Evolutionary conservation across 2,797 vertebrate species (phyloP).

Genomic region (Alcedo atthis): DNA sequence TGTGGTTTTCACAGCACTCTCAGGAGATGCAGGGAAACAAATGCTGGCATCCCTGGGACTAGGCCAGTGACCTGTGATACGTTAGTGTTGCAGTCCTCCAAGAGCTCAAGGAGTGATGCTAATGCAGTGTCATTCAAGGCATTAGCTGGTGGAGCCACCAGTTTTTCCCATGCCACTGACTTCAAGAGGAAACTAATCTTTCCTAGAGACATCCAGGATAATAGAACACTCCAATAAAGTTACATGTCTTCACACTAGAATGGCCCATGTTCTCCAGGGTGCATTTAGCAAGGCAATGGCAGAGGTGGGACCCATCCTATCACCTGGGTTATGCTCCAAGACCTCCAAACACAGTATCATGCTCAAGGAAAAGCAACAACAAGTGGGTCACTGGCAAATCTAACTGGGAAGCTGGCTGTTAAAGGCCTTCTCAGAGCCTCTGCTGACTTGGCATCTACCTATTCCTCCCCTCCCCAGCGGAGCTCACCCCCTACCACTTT

Average conservation of each 20-base stretch:
- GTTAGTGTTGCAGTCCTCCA: not conserved
- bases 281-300: not conserved
- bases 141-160: not conserved
- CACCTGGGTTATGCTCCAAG: not conserved
- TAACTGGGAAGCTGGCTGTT: not conserved
- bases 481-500: not conserved
- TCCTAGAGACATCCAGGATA: rapidly evolving
- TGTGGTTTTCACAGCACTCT: not conserved
- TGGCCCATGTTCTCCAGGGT: rapidly evolving
- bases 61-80: not conserved
- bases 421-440: not conserved
- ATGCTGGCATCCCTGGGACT: not conserved
- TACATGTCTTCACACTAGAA: not conserved
- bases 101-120: not conserved
- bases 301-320: not conserved
- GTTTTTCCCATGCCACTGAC: not conserved
- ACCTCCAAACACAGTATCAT: not conserved
- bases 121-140: not conserved
- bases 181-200: not conserved
- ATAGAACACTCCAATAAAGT: not conserved
- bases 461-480: rapidly evolving
- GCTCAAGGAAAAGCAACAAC: not conserved
- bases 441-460: not conserved
- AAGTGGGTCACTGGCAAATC: not conserved
- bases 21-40: not conserved